Base-by-base conservation (phyloP, 2,113 vertebrate genomes). In the Aspidoscelis tigris region DNA sequence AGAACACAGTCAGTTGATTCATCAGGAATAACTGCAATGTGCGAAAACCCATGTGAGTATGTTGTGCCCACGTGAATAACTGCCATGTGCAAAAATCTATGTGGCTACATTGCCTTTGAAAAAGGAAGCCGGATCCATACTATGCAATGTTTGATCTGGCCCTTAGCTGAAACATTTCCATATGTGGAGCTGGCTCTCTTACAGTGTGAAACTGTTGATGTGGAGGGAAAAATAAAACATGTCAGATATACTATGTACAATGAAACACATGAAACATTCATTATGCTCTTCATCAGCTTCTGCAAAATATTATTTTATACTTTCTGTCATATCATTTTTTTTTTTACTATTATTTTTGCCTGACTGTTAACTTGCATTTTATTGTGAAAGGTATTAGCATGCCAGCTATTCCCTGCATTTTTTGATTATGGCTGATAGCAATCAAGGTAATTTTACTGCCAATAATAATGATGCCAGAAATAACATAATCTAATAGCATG, bases 341-440 rank as follows among this genome's bases (percentile, higher is more conserved):
- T 8, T 47, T 64, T 84, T 33, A 33, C 33, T 33, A 33, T 89
- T 55, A 26, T n/a, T 5, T 4, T 39, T 39, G n/a, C 61, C 53
- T 83, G 82, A 78, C 76, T 90, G 64, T 79, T 91, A 89, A 87
- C 89, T 90, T 91, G 80, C 81, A 79, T 64, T 74, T 81, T 83
- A 81, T 88, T 84, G 89, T 88, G 79, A 79, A 92, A 88, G 87
- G 89, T 82, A 86, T 83, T 86, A 88, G 82, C 92, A 88, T 95
- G 95, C 95, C 95, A 87, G 88, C 89, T 85, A 84, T 95, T 92
- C 94, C 80, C 93, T 92, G 81, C 95, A 97, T 97, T 61, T 61
- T 61, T 97, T 96, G 95, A 96, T 97, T 97, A 96, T 66, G 91
- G 91, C 88, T 90, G 97, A 97, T 97, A 96, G 65, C 88, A 90